Percentiles rank a stretch among this genome's conserved stretches.
Evolutionary conservation across 1,140 invertebrate species (phyloP).

Genomic region (Grapholita molesta): DNA sequence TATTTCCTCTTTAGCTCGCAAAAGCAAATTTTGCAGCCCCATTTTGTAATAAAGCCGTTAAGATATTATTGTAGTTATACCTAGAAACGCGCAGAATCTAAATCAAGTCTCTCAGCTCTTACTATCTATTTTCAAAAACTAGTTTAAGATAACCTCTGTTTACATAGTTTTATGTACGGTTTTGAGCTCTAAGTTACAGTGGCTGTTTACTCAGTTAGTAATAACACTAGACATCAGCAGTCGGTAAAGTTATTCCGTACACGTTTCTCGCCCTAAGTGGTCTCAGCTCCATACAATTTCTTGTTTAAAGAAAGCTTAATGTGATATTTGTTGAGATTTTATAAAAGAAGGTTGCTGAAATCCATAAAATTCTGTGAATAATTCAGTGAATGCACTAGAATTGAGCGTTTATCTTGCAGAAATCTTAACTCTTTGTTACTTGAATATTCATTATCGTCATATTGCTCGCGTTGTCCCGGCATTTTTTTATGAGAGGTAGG

Average conservation of each 20-base stretch:
- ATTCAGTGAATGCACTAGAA: background rate
- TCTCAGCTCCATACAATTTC: background rate
- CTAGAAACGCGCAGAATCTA: background rate
- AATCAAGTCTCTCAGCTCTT: background rate
- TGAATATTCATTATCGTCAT: no score
- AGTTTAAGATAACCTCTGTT: background rate
- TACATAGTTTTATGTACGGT: background rate
- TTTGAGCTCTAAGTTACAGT: background rate
- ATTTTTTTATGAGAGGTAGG: no score
- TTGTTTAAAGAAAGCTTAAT: background rate
- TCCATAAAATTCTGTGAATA: background rate
- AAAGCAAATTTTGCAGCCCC: background rate
- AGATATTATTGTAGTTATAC: background rate
- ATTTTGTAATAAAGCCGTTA: background rate
- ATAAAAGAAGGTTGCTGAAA: background rate
- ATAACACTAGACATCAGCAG: background rate
- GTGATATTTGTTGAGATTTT: background rate
- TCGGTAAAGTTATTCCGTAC: background rate
- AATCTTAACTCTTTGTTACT: no score
- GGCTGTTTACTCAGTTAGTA: background rate
- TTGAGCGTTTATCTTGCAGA: no score
- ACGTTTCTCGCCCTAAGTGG: background rate
- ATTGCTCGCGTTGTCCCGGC: no score
- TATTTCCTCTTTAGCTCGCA: background rate
- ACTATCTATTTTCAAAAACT: background rate